A percentile compares a stretch with the other conserved stretches of the same genome.
These are phyloP conservation scores for Lordiphosa mommai DNA, from an alignment of 1,140 invertebrate species.

Conservation along the genomic window DNA sequence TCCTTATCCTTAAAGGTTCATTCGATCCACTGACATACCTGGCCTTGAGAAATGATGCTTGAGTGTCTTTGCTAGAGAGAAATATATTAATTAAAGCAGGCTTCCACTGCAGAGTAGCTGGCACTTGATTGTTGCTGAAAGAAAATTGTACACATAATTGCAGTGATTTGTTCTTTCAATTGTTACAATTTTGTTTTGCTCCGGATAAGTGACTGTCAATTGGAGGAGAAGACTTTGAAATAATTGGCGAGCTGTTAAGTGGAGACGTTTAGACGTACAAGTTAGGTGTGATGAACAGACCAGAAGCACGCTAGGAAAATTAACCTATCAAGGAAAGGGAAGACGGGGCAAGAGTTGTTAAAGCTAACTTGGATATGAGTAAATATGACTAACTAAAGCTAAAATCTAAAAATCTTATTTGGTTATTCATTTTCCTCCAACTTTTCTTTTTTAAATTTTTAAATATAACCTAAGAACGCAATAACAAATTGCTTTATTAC, in stretches of 20 bases:
- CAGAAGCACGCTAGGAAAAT: no score
- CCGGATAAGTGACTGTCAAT: constrained; percentile 47
- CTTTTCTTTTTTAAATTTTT: no score
- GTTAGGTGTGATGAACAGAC: no score
- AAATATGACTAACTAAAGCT: no score
- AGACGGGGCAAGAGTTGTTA: no score
- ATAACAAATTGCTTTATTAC: no score
- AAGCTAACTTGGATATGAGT: no score
- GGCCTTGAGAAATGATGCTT: constrained; percentile 28
- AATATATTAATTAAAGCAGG: constrained; percentile 69
- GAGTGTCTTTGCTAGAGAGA: constrained; percentile 31
- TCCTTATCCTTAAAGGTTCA: constrained; percentile 56
- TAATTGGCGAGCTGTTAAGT: constrained; percentile 46
- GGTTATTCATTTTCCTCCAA: no score
- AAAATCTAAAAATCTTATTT: no score
- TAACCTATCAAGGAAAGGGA: no score
- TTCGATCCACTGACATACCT: constrained; percentile 37
- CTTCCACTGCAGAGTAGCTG: constrained; percentile 1
- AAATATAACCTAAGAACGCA: no score
- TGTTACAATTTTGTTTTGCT: constrained; percentile 40
- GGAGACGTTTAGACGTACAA: constrained; percentile 26
- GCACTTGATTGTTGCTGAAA: constrained; percentile 22
- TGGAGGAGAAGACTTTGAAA: neutral
- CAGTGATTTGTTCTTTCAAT: constrained; percentile 56
- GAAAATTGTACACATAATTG: constrained; percentile 52